Evolutionary conservation across 1,140 invertebrate species (phyloP).

Genomic region (Lasioglossum albipes): DNA sequence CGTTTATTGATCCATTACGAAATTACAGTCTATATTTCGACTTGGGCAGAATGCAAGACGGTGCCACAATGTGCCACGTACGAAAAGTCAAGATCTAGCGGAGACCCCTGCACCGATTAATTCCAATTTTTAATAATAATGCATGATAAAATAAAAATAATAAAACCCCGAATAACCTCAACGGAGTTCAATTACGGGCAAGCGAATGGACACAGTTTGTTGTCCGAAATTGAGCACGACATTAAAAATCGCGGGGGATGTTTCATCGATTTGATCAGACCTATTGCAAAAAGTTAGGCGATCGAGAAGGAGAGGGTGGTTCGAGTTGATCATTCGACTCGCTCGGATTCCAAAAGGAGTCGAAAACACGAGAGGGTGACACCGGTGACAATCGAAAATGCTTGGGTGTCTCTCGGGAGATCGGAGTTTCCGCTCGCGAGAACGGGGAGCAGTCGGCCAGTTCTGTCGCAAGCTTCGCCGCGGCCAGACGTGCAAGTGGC

Average conservation of each 20-base stretch:
- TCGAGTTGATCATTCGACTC: not conserved
- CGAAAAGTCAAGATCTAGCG: not conserved
- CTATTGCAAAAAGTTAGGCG: not conserved
- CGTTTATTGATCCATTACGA: constrained; percentile 74
- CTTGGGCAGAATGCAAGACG: constrained; percentile 39
- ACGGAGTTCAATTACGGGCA: too few species aligned
- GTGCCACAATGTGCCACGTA: constrained; percentile 31
- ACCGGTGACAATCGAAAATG: constrained; percentile 11
- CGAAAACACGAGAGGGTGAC: not conserved
- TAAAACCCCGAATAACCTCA: not conserved
- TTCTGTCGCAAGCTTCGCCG: constrained; percentile 74
- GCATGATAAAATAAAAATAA: not conserved
- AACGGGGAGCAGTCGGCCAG: constrained; percentile 55
- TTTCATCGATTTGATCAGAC: not conserved
- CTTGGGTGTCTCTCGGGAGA: constrained; percentile 27
- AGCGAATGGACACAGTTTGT: too few species aligned
- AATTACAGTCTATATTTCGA: constrained; percentile 67
- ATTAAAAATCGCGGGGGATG: not conserved
- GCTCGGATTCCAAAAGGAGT: not conserved
- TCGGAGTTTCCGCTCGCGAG: constrained; percentile 24
- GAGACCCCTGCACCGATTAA: not conserved
- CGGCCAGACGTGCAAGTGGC: constrained; percentile 64
- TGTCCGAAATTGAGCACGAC: too few species aligned
- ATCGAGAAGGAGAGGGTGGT: too few species aligned
- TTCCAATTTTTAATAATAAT: not conserved